phyloP scores from a whole-genome alignment of 2,888 invertebrate genomes.

The Melanchra persicariae region DNA sequence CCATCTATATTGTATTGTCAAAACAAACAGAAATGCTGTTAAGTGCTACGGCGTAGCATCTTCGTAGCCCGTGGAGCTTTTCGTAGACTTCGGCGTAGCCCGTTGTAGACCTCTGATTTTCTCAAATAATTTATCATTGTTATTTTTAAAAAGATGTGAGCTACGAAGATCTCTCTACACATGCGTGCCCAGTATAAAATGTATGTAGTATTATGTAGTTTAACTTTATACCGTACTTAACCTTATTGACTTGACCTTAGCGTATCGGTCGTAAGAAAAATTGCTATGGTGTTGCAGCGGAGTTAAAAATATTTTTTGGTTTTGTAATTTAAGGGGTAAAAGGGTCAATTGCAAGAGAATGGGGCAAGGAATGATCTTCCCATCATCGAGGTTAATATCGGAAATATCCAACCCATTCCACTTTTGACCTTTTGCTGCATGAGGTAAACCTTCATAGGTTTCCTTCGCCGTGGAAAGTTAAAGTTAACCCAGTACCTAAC shows the following conservation, averaged over 20 bases:
- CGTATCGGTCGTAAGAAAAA: background rate
- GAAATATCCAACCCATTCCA: background rate
- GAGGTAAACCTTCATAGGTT: background rate
- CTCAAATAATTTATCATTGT: too few relatives aligned
- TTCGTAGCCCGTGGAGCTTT: background rate
- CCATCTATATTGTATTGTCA: background rate
- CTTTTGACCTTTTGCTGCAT: background rate
- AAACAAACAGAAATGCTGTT: background rate
- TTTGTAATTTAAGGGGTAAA: background rate
- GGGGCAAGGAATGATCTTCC: background rate
- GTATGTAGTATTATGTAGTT: too few relatives aligned
- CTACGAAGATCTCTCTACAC: too few relatives aligned
- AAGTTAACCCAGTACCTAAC: too few relatives aligned
- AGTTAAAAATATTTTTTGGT: background rate
- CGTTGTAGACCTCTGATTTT: background rate
- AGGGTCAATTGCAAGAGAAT: background rate
- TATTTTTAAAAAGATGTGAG: too few relatives aligned
- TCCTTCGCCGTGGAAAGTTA: background rate
- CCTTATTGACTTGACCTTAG: background rate
- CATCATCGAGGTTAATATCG: too few relatives aligned
- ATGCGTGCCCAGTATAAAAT: too few relatives aligned
- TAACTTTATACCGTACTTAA: conserved; percentile 7
- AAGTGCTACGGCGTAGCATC: conserved; percentile 17
- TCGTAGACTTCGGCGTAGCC: background rate
- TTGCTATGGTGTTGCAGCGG: background rate